These are phyloP conservation scores for Tetraneura akinire DNA, from an alignment of 1,140 invertebrate species.

Conservation along the genomic window DNA sequence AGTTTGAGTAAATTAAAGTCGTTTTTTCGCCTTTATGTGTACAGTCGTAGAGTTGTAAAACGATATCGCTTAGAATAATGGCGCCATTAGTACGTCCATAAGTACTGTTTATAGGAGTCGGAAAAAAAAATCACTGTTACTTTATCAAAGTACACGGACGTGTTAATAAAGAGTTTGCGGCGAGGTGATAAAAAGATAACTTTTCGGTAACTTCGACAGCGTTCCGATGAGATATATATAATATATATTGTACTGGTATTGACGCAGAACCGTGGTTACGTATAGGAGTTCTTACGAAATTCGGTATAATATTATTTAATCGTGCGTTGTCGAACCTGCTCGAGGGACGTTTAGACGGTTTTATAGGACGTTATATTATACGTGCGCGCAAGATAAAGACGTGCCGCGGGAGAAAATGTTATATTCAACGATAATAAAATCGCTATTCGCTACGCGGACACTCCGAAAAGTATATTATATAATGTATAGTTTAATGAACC, in stretches of 20 bases:
- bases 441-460: neutral
- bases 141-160: conserved; percentile 5
- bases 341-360: conserved; percentile 6
- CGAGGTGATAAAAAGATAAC: conserved; percentile 5
- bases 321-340: neutral
- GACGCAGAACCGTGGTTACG: neutral
- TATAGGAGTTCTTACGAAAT: neutral
- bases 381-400: neutral
- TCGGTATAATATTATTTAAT: conserved; percentile 21
- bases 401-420: neutral
- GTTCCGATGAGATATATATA: neutral
- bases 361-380: neutral
- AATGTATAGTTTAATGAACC: conserved; percentile 31
- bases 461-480: neutral
- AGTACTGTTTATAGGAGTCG: neutral
- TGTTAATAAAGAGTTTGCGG: too few relatives aligned
- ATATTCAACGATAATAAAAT: conserved; percentile 20
- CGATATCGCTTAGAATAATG: conserved; percentile 28
- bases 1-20: conserved; percentile 26
- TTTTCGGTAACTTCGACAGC: neutral
- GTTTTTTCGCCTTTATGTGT: neutral
- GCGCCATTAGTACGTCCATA: conserved; percentile 20
- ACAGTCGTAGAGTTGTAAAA: conserved; percentile 18
- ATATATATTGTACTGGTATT: too few relatives aligned
- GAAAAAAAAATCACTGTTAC: conserved; percentile 34